Evolutionary conservation across 2,888 invertebrate genomes (phyloP).

Genomic region (Ceraclea dissimilis): DNA sequence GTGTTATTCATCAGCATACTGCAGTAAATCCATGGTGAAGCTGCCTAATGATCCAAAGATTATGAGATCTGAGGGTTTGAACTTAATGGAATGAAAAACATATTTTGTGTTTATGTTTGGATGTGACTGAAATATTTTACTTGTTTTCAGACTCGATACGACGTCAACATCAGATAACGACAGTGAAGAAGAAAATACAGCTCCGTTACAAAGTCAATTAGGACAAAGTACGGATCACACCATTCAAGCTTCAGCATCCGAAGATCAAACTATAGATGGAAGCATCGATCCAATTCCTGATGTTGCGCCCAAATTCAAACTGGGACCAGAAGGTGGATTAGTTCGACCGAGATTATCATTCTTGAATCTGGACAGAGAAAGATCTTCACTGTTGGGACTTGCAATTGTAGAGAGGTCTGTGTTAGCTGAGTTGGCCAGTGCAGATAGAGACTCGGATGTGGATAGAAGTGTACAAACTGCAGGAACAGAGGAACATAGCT

Average conservation of each 20-base stretch:
- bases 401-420: conserved; percentile 31
- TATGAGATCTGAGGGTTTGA: not conserved
- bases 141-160: conserved; percentile 43
- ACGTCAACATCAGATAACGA: conserved; percentile 59
- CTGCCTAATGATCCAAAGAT: not conserved
- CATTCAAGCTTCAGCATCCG: conserved; percentile 21
- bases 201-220: conserved; percentile 10
- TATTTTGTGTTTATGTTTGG: too few relatives aligned
- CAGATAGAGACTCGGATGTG: conserved; percentile 45
- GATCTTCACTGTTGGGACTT: conserved; percentile 37
- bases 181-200: conserved; percentile 53
- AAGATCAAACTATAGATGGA: conserved; percentile 20
- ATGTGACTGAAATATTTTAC: too few relatives aligned
- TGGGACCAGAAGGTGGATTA: conserved; percentile 49
- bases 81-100: not conserved
- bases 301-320: conserved; percentile 57
- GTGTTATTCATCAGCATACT: not conserved
- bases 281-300: conserved; percentile 29
- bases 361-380: conserved; percentile 36
- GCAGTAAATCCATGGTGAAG: not conserved
- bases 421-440: conserved; percentile 35
- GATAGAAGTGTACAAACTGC: conserved; percentile 54
- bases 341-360: conserved; percentile 37
- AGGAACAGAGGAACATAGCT: conserved; percentile 67
- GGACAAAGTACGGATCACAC: conserved; percentile 22